Evolutionary conservation across 1,140 invertebrate species (phyloP), one percentile per base, ranked within the genome.

Genomic region (Cherax quadricarinatus): DNA sequence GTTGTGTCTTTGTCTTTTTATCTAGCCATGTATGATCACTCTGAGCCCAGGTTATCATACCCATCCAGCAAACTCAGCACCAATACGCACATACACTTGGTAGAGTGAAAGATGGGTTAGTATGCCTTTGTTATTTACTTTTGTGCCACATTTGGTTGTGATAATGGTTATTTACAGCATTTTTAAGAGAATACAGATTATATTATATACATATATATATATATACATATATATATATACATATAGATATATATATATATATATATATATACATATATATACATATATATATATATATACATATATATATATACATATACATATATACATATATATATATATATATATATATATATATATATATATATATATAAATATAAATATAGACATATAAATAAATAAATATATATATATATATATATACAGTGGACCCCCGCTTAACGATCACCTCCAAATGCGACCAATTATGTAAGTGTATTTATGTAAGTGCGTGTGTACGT

Each of bases 1-100:
- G 78, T 88, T 81, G 24, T 79, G 53, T 88, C 82, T 85, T 79
- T 91, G 62, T 91, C 82, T 85, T 91, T 91, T 91, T 91, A 85
- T 91, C 82, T 91, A 91, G 70, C 89, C 73, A 91, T 86, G 89
- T 85, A 91, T 91, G 89, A 78, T 88, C 86, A 88, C 86, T 88
- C 86, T 88, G 78, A 86, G 84, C 84, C 84, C 84, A 86, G 84
- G 84, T 86, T 86, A 86, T 86, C 84, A 86, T 86, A 86, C 84
- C 62, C 49, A 86, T 73, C 30, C 84, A 86, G 84, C 84, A 86
- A 86, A 86, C 62, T 53, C 62, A 73, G 49, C 66, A 73, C 84
- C 62, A 86, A 51, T 86, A 73, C 70, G 84, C 70, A 73, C 84
- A 75, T 86, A 73, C 84, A 86, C 30, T 86, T 66, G 84, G 84